Base-by-base conservation (phyloP, 2,888 invertebrate species). In the Leucoma salicis region DNA sequence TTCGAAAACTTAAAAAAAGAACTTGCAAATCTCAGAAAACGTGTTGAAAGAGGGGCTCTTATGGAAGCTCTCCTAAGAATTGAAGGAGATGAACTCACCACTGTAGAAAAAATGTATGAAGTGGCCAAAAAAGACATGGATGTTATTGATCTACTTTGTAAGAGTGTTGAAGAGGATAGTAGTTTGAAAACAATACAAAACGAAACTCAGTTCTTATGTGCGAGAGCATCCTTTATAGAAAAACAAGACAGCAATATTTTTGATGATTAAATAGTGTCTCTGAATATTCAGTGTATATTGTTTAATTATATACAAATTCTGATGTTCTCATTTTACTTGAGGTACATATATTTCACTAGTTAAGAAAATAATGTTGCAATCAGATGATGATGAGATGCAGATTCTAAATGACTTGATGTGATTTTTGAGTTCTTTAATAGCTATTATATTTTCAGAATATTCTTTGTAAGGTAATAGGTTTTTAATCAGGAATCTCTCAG, bases 41-140 rank as follows among this genome's bases (percentile, higher is more conserved):
- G 78, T 31, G 78, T 88, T 6, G 82, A 86, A 65, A 65, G 85
- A 52, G 82, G 78, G 24, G 85, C 84, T 1, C 53, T 85, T 10
- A 80, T 88, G 85, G 85, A 83, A 49, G 76, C 82, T 11, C 60
- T 87, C 44, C 66, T 89, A 0, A 69, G 59, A 25, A 78, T 81
- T 0, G 88, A 89, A 46, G 81, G 80, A 49, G 78, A 82, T 37
- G 85, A 88, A 50, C 54, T 89, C 0, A 62, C 76, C 5, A 70
- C 79, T 1, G 62, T 80, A 10, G 85, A 82, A 41, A 77, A 75
- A 57, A 69, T 82, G 0, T 86, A 81, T 70, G 84, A 86, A 63
- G 66, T 70, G 18, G 84, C 84, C 0, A 82, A 80, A 34, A 85
- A 80, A 41, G 82, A 88, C 39, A 84, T 87, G 81, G 80, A 85